These are phyloP conservation scores for Ophion ventricosus DNA, from an alignment of 2,888 invertebrate species.

Conservation along the genomic window DNA sequence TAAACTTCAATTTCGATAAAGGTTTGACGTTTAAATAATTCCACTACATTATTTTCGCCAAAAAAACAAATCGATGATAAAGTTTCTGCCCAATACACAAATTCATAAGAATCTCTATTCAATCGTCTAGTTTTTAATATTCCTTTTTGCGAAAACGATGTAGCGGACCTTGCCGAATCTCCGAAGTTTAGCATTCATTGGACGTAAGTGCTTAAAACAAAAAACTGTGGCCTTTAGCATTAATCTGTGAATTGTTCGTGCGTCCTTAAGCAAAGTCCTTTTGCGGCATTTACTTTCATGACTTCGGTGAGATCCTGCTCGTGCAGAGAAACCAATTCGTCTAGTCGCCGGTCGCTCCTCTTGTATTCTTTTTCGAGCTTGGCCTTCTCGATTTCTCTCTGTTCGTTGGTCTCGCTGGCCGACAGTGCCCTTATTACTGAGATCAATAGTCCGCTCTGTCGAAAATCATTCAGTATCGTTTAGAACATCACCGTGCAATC, in stretches of 20 bases:
- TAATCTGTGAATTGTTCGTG: background rate
- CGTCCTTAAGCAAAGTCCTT: background rate
- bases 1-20: too few species aligned
- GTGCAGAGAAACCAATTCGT: constrained; percentile 94
- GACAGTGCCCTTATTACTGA: constrained; percentile 97
- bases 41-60: too few species aligned
- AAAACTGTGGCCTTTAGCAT: background rate
- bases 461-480: constrained; percentile 54
- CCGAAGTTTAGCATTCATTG: too few species aligned
- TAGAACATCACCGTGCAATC: constrained; percentile 6
- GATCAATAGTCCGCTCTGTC: constrained; percentile 93
- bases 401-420: constrained; percentile 96
- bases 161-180: too few species aligned
- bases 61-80: too few species aligned
- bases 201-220: background rate
- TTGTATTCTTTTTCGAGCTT: constrained; percentile 97
- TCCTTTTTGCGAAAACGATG: too few species aligned
- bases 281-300: constrained; percentile 85
- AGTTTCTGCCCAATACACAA: too few species aligned
- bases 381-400: constrained; percentile 95
- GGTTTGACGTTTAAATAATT: too few species aligned
- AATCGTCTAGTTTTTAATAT: too few species aligned
- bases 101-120: too few species aligned
- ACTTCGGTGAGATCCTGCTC: constrained; percentile 94
- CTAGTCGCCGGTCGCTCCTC: constrained; percentile 94